phyloP scores from a whole-genome alignment of 2,113 vertebrate species.

The Uria lomvia region DNA sequence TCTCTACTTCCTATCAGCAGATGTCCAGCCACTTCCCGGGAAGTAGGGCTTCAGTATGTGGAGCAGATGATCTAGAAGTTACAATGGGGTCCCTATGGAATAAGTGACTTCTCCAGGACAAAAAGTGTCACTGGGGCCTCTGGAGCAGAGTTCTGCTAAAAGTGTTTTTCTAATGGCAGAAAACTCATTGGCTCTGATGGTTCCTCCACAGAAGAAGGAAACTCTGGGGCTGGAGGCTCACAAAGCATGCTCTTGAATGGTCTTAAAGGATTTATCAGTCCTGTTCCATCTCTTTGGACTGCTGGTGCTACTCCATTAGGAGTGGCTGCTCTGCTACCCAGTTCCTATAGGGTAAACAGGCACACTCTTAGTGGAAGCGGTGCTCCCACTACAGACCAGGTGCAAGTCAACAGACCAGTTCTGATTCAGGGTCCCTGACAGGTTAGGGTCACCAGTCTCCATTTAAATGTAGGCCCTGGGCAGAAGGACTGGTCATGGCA shows the following conservation, averaged over 20 bases:
- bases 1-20: neutral
- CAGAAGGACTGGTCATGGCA: neutral
- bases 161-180: neutral
- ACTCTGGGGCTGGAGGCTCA: neutral
- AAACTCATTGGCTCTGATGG: neutral
- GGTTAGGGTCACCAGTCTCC: neutral
- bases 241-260: neutral
- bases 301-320: neutral
- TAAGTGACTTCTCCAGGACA: neutral
- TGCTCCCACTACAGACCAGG: neutral
- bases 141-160: neutral
- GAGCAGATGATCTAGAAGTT: neutral
- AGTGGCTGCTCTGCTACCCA: neutral
- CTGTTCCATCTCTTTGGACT: neutral
- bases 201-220: neutral
- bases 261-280: neutral
- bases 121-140: neutral
- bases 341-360: neutral
- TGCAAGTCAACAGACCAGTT: neutral
- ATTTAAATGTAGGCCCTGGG: neutral
- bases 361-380: neutral
- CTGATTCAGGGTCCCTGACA: neutral
- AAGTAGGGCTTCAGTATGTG: neutral
- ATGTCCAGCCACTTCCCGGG: neutral
- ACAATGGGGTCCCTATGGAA: neutral